These are phyloP conservation scores for Danio kyathit DNA, from an alignment of 2,797 vertebrate species.

Conservation along the genomic window DNA sequence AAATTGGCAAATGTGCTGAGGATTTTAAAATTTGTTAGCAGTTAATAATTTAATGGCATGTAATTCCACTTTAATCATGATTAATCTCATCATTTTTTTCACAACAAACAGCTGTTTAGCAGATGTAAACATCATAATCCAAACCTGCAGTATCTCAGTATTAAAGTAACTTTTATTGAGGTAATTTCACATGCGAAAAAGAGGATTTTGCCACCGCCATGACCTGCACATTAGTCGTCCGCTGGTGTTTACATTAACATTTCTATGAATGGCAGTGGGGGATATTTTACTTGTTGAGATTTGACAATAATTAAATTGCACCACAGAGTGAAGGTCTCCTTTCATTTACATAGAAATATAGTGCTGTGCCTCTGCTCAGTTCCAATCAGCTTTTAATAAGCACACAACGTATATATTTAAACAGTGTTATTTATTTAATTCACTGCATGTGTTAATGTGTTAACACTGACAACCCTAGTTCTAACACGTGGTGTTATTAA, in stretches of 20 bases:
- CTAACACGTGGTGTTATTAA: not conserved
- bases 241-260: slow-evolving; percentile 12
- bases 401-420: not conserved
- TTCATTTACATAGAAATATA: not conserved
- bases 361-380: not conserved
- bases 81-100: not conserved
- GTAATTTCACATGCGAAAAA: not conserved
- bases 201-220: not conserved
- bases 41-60: not conserved
- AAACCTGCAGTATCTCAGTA: not conserved
- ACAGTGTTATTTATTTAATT: not conserved
- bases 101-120: not conserved
- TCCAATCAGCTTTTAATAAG: not conserved
- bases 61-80: not conserved
- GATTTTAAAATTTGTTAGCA: not conserved
- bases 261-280: slow-evolving; percentile 11
- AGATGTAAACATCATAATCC: not conserved
- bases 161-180: not conserved
- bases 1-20: not conserved
- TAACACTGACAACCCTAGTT: not conserved
- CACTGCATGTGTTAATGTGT: not conserved
- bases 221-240: not conserved
- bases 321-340: not conserved
- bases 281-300: not conserved
- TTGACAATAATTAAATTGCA: not conserved